phyloP scores from a whole-genome alignment of 1,140 invertebrate species.

The Zaprionus camerounensis region DNA sequence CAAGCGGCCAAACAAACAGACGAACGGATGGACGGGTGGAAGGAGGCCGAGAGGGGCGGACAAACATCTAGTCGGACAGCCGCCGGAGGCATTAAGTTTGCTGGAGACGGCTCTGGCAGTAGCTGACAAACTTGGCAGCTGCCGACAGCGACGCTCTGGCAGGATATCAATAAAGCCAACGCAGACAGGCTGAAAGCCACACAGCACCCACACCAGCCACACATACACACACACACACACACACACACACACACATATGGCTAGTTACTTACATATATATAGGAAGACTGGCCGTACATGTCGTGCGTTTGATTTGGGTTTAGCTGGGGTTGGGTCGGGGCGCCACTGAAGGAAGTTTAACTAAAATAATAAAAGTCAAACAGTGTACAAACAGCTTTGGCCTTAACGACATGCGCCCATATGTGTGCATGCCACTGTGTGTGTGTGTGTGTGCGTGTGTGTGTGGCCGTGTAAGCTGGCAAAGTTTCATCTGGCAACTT shows the following conservation, averaged over 20 bases:
- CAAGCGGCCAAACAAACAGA: constrained; percentile 39
- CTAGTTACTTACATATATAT: constrained; percentile 16
- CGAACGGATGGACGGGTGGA: constrained; percentile 12
- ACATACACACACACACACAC: constrained; percentile 23
- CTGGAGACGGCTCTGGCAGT: constrained; percentile 27
- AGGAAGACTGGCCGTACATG: constrained; percentile 30
- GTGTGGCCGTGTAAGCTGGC: constrained; percentile 38
- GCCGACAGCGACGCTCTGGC: constrained; percentile 58
- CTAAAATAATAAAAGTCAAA: constrained; percentile 83
- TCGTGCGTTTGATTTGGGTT: constrained; percentile 71
- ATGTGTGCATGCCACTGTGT: constrained; percentile 24
- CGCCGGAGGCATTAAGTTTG: constrained; percentile 67
- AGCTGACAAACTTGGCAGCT: constrained; percentile 67
- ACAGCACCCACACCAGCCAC: constrained; percentile 32
- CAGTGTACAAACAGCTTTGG: constrained; percentile 73
- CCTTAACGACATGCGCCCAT: constrained; percentile 59
- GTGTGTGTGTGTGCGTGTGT: constrained; percentile 33
- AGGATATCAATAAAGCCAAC: constrained; percentile 77
- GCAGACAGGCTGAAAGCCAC: constrained; percentile 47
- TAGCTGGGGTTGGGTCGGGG: constrained; percentile 27
- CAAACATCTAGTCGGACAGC: constrained; percentile 31
- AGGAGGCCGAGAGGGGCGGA: not conserved
- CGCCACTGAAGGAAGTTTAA: constrained; percentile 61
- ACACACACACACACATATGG: constrained; percentile 7
- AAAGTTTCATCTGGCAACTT: constrained; percentile 62